phyloP scores from a whole-genome alignment of 53 echinoderm and acorn worm species.

The Pentamera pediparva region DNA sequence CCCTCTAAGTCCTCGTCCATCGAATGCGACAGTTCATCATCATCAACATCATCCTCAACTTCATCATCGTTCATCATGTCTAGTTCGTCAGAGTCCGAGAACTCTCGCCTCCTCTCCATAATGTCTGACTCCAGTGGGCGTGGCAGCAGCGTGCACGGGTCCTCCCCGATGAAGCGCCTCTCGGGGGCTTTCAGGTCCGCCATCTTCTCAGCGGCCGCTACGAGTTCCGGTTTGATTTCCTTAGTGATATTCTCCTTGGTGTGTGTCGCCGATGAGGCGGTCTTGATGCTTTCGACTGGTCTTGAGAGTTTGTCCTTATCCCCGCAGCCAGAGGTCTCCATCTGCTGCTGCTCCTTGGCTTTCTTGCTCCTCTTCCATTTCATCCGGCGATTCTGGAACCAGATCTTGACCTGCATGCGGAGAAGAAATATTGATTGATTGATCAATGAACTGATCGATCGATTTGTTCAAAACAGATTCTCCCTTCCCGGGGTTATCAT shows the following conservation, averaged over 20 bases:
- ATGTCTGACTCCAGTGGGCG: not conserved
- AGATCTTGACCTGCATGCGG: constrained; percentile 98
- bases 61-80: no score
- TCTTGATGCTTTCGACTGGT: not conserved
- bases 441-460: no score
- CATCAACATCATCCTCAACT: no score
- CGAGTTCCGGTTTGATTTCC: constrained; percentile 5
- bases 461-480: no score
- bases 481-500: no score
- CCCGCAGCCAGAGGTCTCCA: constrained; percentile 11
- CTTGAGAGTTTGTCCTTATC: constrained; percentile 7
- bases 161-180: not conserved
- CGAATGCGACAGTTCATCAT: no score
- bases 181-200: constrained; percentile 7
- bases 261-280: not conserved
- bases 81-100: no score
- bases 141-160: constrained; percentile 1
- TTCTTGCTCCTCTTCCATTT: constrained; percentile 99
- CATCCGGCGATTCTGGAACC: constrained; percentile 98
- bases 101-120: no score
- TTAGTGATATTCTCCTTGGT: not conserved
- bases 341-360: constrained; percentile 54
- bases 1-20: no score
- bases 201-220: not conserved
- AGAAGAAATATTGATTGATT: no score